Base-by-base conservation (phyloP, 2,113 vertebrate species). In the Tricholaema leucomelas region DNA sequence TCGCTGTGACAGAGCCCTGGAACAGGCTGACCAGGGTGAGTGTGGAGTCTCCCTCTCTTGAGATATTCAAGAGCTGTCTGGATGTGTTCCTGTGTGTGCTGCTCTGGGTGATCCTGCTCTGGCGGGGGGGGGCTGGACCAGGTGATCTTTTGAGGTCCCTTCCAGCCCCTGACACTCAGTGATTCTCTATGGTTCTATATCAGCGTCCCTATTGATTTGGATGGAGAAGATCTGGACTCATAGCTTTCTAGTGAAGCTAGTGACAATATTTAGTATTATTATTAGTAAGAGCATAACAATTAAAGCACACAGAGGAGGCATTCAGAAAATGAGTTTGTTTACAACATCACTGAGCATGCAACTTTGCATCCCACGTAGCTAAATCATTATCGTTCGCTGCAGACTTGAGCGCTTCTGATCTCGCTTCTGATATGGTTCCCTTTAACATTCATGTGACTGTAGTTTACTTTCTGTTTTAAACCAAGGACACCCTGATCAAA, bases 331-430 rank as follows among this genome's bases (percentile, higher is more conserved):
- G 8, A 83, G 50, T 71, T 91, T 95, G 86, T 94, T 95, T 95
- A 88, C 81, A 79, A 82, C 55, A 92, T 84, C 73, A 20, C 91
- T 96, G 89, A 93, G 93, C 93, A 83, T 85, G 64, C 80, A 95
- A 91, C 63, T 94, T 91, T 95, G n/a, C 52, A 67, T 84, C 73
- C 46, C 33, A 14, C 9, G 21, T 77, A 87, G 56, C 60, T 83
- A 77, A 86, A 95, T 70, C 42, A 69, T 91, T 93, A 88, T 85
- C 72, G 85, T 97, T 91, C 93, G 61, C 55, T 96, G 60, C 77
- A 88, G 90, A 86, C 90, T 95, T 95, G 67, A 69, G 87, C 72
- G 67, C 92, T 94, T 89, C 58, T 48, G n/a, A 60, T 75, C 89
- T 73, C 78, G 38, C 46, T 77, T 92, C 91, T 93, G 85, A 81